Evolutionary conservation across 1,140 invertebrate species (phyloP), one percentile per base, ranked within the genome.

Genomic region (Chymomyza costata): DNA sequence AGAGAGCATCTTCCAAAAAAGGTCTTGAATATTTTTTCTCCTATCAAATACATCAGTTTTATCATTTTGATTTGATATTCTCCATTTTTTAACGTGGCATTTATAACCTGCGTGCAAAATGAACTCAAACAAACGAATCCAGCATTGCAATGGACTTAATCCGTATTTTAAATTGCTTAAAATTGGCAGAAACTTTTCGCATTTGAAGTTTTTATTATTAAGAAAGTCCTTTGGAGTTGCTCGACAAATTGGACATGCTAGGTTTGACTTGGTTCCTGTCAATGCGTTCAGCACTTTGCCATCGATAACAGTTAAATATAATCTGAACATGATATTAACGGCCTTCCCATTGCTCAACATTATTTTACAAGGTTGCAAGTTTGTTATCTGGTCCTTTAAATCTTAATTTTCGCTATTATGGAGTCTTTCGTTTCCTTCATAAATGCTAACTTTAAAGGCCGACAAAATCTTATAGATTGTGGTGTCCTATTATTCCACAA

Each of bases 281-380:
- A 63, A 11, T 10, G 49, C 32, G 14, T 58, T 63, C 11, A 58
- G 50, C 1, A 63, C 60, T 49, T 58, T 63, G 15, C 54, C 60
- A 58, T 63, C 45, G 14, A 63, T 64, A 30, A 41, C 21, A 6
- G 55, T 58, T n/a, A 54, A 21, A 17, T 44, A 28, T 18, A 52
- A 38, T 37, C 15, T 43, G 15, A 56, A 52, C 45, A 13, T 43
- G 8, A 49, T 15, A 49, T 58, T 32, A 5, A 58, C 8, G 15
- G 19, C 32, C 32, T 46, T 48, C 41, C 8, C 18, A 3, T 43
- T 39, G 1, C 17, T 34, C n/a, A 53, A 18, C 25, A 35, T 10
- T 6, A 51, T 21, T 18, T 38, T 21, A 10, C 39, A 39, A 1
- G 17, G 17, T 32, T 15, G 7, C 17, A 57, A 39, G 15, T 25